Conservation (phyloP, 2,888 invertebrate species). For the Pteria penguin region DNA sequence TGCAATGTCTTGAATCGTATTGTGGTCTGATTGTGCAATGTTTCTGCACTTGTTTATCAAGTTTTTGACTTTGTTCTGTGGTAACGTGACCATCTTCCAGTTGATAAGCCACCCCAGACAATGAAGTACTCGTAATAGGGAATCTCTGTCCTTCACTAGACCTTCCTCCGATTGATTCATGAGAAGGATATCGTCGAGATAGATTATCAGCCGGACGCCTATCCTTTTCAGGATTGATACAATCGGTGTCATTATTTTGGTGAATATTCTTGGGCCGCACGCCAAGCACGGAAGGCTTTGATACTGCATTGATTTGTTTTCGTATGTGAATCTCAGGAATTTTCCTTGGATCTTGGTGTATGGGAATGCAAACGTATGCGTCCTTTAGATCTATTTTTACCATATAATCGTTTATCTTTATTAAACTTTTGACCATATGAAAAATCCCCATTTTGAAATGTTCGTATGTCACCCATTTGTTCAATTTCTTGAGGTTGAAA, state of each 20-base stretch:
- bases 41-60: background rate
- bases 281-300: background rate
- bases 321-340: background rate
- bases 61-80: background rate
- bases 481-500: conserved; percentile 11
- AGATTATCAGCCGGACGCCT: conserved; percentile 15
- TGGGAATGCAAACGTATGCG: conserved; percentile 11
- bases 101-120: conserved; percentile 2
- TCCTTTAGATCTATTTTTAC: conserved; percentile 21
- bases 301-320: background rate
- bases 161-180: conserved; percentile 10
- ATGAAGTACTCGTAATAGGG: background rate
- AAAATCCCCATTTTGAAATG: conserved; percentile 19
- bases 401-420: conserved; percentile 4
- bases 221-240: conserved; percentile 4
- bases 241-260: conserved; percentile 18
- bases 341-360: background rate
- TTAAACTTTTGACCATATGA: background rate
- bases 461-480: conserved; percentile 7
- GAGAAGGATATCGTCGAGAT: conserved; percentile 11
- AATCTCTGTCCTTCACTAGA: background rate
- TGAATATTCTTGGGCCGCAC: conserved; percentile 6
- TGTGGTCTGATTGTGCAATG: background rate
- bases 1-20: conserved; percentile 7
- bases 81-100: conserved; percentile 4